Evolutionary conservation across 2,797 vertebrate species (phyloP).

Genomic region (Falco cherrug): DNA sequence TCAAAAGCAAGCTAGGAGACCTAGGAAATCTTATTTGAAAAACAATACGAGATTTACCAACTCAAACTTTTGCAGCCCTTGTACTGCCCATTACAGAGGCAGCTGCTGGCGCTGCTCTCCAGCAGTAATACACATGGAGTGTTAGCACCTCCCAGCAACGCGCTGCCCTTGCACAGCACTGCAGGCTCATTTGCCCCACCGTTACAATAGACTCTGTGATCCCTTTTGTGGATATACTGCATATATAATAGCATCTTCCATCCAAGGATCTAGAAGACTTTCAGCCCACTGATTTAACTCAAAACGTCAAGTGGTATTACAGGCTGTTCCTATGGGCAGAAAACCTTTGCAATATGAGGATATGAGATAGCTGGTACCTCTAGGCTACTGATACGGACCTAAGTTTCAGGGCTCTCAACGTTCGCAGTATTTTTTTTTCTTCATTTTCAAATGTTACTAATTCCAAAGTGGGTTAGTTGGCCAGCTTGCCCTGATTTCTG

Average conservation of each 20-base stretch:
- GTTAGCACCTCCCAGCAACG: not conserved
- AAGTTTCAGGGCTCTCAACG: not conserved
- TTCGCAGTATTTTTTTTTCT: not conserved
- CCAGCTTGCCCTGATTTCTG: not conserved
- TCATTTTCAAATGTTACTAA: not conserved
- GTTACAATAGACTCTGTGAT: not conserved
- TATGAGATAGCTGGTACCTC: not conserved
- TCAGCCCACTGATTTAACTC: conserved; percentile 14
- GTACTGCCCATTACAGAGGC: not conserved
- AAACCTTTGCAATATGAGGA: not conserved
- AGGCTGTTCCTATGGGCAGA: not conserved
- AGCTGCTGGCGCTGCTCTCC: not conserved
- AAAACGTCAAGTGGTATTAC: conserved; percentile 10
- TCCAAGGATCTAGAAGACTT: not conserved
- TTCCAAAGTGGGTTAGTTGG: not conserved
- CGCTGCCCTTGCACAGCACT: not conserved
- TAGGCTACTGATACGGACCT: not conserved
- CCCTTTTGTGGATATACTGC: not conserved
- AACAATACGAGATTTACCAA: not conserved
- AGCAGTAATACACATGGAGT: not conserved
- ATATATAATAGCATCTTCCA: not conserved
- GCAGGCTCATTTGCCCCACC: not conserved
- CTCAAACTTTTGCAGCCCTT: not conserved
- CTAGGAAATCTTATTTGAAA: not conserved
- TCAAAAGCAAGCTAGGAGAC: not conserved